Evolutionary conservation across 1,140 invertebrate genomes (phyloP).

Genomic region (Notospermus geniculatus): DNA sequence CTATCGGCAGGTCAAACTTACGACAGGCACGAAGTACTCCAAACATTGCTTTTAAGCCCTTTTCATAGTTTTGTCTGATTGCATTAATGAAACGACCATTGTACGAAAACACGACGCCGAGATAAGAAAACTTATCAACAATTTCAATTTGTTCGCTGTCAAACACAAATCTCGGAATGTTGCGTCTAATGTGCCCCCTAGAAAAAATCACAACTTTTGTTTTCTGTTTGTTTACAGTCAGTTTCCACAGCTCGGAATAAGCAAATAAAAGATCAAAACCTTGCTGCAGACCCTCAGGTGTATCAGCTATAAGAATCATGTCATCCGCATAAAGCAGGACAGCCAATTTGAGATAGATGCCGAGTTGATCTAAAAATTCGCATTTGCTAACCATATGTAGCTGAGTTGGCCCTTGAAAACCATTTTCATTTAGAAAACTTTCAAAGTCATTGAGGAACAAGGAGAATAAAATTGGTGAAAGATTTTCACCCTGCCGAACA

Average conservation of each 20-base stretch:
- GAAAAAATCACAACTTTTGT: constrained; percentile 17
- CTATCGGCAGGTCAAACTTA: no score
- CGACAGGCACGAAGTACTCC: no score
- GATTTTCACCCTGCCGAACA: no score
- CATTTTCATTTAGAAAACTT: not conserved
- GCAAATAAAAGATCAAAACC: constrained; percentile 11
- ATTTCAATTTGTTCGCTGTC: no score
- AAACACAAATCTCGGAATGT: constrained; percentile 3
- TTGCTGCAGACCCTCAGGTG: constrained; percentile 10
- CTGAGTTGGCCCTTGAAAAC: no score
- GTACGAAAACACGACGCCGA: no score
- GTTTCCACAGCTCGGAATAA: constrained; percentile 15
- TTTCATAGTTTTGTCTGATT: no score
- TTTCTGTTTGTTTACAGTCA: constrained; percentile 18
- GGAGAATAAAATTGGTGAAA: constrained; percentile 21
- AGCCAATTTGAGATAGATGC: constrained; percentile 15
- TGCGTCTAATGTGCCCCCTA: not conserved
- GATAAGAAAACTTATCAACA: no score
- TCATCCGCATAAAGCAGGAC: constrained; percentile 21
- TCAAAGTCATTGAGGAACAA: constrained; percentile 23
- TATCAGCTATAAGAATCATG: constrained; percentile 17
- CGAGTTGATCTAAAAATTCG: constrained; percentile 5
- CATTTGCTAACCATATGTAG: no score
- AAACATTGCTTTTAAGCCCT: no score
- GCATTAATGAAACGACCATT: no score